These are phyloP conservation scores for Spondyliosoma cantharus DNA, from an alignment of 2,797 vertebrate genomes.

Conservation along the genomic window DNA sequence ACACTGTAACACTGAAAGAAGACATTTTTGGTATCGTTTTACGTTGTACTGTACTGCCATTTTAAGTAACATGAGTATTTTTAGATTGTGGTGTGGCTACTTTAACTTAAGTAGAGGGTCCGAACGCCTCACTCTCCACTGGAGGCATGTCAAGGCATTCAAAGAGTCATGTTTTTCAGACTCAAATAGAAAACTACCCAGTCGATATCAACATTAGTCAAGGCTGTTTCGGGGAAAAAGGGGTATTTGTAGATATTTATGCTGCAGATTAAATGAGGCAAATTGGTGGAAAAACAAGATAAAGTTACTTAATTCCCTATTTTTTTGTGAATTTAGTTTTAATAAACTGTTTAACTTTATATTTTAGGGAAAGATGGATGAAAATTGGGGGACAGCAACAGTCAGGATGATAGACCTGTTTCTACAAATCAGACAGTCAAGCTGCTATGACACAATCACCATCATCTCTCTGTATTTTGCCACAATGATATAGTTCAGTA, in stretches of 20 bases:
- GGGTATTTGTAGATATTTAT: not conserved
- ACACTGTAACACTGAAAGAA: too few relatives aligned
- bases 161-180: not conserved
- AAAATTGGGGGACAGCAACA: not conserved
- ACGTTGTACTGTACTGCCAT: too few relatives aligned
- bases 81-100: too few relatives aligned
- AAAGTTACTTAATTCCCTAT: not conserved
- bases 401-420: too few relatives aligned
- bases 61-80: too few relatives aligned
- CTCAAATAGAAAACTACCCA: not conserved
- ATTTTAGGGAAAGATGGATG: not conserved
- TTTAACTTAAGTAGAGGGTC: too few relatives aligned
- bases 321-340: not conserved
- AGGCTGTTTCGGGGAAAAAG: not conserved
- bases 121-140: not conserved
- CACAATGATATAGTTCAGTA: not conserved
- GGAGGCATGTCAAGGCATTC: not conserved
- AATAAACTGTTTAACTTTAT: too few relatives aligned
- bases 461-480: not conserved
- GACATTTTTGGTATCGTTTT: too few relatives aligned
- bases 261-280: not conserved
- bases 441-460: not conserved
- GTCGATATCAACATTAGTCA: not conserved
- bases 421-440: not conserved
- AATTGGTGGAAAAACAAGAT: not conserved